phyloP scores from a whole-genome alignment of 1,140 invertebrate species.

The Bombus breviceps region DNA sequence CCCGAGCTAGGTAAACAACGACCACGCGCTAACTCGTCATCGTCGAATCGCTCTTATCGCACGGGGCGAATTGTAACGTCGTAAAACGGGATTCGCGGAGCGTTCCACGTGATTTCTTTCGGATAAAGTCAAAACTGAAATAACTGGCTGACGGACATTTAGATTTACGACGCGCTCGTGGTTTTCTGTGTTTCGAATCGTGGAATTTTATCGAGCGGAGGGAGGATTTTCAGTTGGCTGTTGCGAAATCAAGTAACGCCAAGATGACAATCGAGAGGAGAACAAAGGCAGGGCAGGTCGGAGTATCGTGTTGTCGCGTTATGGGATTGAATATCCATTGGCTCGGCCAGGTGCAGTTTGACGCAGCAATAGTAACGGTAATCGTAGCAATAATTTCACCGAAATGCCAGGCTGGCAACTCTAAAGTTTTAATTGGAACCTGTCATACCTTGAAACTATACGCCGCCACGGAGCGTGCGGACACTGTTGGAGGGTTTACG shows the following conservation, averaged over 20 bases:
- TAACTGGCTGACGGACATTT: not conserved
- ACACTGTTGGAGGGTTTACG: conserved; percentile 46
- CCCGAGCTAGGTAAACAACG: too few relatives aligned
- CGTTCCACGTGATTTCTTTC: not conserved
- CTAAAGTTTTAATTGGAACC: conserved; percentile 52
- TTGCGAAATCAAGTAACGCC: not conserved
- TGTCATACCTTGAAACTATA: conserved; percentile 47
- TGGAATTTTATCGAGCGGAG: not conserved
- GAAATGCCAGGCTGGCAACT: conserved; percentile 10
- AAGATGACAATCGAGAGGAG: not conserved
- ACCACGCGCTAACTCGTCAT: not conserved
- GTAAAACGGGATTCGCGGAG: not conserved
- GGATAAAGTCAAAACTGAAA: not conserved
- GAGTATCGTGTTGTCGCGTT: not conserved
- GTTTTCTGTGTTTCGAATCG: not conserved
- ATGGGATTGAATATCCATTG: conserved; percentile 34
- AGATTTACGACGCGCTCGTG: not conserved
- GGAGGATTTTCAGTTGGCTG: not conserved
- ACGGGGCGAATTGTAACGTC: not conserved
- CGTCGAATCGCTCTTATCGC: not conserved
- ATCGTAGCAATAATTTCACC: conserved; percentile 47
- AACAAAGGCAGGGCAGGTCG: not conserved
- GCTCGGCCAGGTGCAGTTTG: not conserved
- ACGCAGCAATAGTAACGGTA: conserved; percentile 34
- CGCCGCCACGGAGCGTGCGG: not conserved